Evolutionary conservation across 2,888 invertebrate genomes (phyloP), one percentile per base, ranked within the genome.

Genomic region (Chymomyza procnemis): DNA sequence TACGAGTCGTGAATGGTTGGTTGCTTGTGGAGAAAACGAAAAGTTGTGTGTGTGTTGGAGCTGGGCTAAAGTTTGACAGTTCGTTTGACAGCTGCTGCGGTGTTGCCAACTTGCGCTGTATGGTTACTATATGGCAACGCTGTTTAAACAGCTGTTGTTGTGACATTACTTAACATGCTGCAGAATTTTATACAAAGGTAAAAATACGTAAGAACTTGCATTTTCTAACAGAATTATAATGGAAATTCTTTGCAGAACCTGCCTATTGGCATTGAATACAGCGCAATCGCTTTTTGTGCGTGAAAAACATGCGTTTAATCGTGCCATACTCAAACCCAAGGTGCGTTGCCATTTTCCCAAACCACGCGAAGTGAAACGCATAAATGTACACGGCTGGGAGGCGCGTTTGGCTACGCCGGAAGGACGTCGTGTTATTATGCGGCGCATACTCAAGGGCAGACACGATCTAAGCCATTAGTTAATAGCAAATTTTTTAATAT

Each of bases 401-500:
- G 90, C 92, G 0, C 93, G 95, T 69, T 94, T 96, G 92, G 93
- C 94, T 0, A 95, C 96, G 0, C 92, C 92, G 0, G 92, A 88
- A 55, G 96, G 96, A 3, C 92, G 95, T n/a, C 93, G 92, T 86
- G 90, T 95, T 26, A 90, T 96, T 14, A 96, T 96, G 95, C 92
- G 95, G 80, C 92, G 95, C 76, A 92, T 96, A 74, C 91, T 96
- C 2, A 96, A 95, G 91, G 96, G 96, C 68, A 92, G 93, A 91
- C 93, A 93, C 90, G 93, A 94, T 12, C 90, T 95, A 34, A 92
- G 93, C 14, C 96, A 96, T 91, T 96, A 92, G 91, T 21, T 12
- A 30, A 16, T 55, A 57, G 48, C n/a, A 60, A 2, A 30, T 16
- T 41, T 59, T 59, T 59, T 26, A 19, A 59, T 34, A 22, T 34